These are phyloP conservation scores for Pseudopipra pipra DNA, from an alignment of 2,113 vertebrate species.

Conservation along the genomic window DNA sequence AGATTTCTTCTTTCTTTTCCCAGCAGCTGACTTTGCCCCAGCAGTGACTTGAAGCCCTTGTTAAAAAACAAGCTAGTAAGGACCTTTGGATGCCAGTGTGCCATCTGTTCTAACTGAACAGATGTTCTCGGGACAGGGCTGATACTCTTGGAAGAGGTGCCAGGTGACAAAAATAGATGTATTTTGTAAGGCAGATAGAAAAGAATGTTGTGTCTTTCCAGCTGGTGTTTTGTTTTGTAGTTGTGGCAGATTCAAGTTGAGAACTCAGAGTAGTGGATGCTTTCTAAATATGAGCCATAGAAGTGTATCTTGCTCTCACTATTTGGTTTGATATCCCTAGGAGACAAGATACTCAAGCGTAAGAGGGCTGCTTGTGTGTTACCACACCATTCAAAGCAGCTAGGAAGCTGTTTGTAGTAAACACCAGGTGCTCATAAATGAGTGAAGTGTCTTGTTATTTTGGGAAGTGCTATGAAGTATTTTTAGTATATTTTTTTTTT, in stretches of 20 bases:
- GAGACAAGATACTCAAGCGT: not conserved
- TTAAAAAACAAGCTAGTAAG: not conserved
- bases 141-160: not conserved
- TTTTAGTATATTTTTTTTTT: conserved; percentile 32
- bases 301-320: not conserved
- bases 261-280: not conserved
- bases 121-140: conserved; percentile 18
- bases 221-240: not conserved
- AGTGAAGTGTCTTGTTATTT: conserved; percentile 48
- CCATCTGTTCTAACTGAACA: not conserved
- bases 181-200: not conserved
- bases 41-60: not conserved
- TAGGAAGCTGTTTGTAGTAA: conserved; percentile 24
- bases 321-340: not conserved
- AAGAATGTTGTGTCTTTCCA: not conserved
- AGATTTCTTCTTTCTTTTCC: not conserved
- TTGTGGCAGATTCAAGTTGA: not conserved
- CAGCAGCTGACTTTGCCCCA: not conserved
- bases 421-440: conserved; percentile 16
- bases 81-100: not conserved
- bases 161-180: conserved; percentile 35
- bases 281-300: not conserved
- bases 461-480: conserved; percentile 39
- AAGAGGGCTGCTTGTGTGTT: conserved; percentile 8
- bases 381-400: conserved; percentile 16